Evolutionary conservation across 2,113 vertebrate genomes (phyloP).

Genomic region (Pseudois nayaur): DNA sequence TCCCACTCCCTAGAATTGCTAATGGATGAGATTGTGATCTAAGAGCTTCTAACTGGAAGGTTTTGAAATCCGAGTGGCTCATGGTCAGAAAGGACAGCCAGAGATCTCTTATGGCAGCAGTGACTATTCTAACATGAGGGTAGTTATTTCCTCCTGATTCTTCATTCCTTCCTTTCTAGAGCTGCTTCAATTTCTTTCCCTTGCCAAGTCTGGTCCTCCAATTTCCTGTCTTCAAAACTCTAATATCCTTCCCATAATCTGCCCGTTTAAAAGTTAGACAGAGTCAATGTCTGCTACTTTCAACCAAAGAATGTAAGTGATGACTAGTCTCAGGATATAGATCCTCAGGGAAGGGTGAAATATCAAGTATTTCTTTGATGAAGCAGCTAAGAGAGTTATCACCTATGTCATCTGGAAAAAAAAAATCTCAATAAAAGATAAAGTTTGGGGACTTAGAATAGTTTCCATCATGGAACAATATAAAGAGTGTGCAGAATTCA

Average conservation of each 20-base stretch:
- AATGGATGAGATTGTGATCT: neutral
- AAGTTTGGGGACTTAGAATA: neutral
- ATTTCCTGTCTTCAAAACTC: neutral
- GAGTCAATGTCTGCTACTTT: neutral
- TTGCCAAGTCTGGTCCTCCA: neutral
- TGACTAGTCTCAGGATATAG: neutral
- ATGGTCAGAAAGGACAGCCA: neutral
- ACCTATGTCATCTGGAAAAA: neutral
- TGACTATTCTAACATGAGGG: neutral
- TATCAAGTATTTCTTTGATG: neutral
- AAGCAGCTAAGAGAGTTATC: neutral
- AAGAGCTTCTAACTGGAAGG: neutral
- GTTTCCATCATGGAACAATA: neutral
- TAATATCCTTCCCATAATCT: neutral
- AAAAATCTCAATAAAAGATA: neutral
- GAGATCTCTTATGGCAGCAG: neutral
- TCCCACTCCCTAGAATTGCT: neutral
- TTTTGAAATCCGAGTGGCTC: neutral
- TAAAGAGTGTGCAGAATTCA: neutral
- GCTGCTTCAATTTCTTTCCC: neutral
- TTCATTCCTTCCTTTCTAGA: neutral
- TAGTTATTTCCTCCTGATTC: neutral
- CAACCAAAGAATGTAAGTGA: neutral
- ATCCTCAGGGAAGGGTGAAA: neutral
- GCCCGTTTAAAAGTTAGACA: neutral